A percentile compares a stretch with the other conserved stretches of the same genome.
Conservation (phyloP, 1,140 invertebrate genomes). For the Laupala kohalensis region DNA sequence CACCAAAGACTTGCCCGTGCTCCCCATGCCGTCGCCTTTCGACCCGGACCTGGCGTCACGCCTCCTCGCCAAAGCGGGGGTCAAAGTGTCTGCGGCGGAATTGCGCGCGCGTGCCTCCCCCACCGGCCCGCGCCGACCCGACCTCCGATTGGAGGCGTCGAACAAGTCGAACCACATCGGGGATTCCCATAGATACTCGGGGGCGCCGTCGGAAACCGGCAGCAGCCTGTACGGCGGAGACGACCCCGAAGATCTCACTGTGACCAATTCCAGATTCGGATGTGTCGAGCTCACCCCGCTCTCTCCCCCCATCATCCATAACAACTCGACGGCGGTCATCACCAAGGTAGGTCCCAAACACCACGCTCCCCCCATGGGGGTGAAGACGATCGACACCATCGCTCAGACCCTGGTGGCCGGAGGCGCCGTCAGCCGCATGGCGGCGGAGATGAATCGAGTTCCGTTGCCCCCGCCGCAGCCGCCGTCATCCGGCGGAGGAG, state of each 20-base stretch:
- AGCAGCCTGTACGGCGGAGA: constrained; percentile 59
- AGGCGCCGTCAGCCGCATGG: constrained; percentile 1
- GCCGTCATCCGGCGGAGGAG: constrained; percentile 3
- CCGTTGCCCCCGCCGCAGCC: constrained; percentile 12
- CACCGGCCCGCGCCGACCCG: constrained; percentile 60
- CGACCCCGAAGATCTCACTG: constrained; percentile 67
- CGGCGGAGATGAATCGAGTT: background rate
- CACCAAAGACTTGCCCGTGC: constrained; percentile 78
- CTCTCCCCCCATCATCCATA: constrained; percentile 28
- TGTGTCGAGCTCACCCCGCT: constrained; percentile 20
- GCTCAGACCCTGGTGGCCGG: constrained; percentile 28
- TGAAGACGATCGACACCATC: constrained; percentile 43
- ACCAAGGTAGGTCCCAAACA: constrained; percentile 23
- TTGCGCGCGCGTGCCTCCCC: constrained; percentile 66
- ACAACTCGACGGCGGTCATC: constrained; percentile 26
- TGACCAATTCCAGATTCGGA: constrained; percentile 26
- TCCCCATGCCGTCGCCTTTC: constrained; percentile 81
- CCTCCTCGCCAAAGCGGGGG: constrained; percentile 69
- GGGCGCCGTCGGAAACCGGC: constrained; percentile 48
- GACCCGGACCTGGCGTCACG: constrained; percentile 71
- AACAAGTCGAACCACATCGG: constrained; percentile 7
- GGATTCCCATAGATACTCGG: constrained; percentile 25
- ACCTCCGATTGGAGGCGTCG: constrained; percentile 54
- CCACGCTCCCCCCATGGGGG: constrained; percentile 30
- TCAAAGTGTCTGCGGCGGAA: constrained; percentile 66